Conservation (phyloP, 92 coral and sea anemone species). For the Palythoa heliodiscus region DNA sequence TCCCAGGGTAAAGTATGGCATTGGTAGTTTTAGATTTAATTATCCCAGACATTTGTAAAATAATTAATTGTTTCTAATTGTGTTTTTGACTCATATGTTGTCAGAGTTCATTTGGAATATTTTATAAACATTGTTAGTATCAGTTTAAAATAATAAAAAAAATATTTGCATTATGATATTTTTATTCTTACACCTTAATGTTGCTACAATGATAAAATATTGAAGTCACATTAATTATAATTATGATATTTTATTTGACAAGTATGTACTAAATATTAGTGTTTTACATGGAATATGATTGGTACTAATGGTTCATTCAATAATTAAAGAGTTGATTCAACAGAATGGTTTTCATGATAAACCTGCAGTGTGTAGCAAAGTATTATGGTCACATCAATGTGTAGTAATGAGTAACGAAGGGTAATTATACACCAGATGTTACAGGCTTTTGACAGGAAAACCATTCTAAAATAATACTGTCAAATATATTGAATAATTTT, state of each 20-base stretch:
- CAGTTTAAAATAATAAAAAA: slow-evolving; percentile 5
- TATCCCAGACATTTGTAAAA: slow-evolving; percentile 3
- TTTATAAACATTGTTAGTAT: not conserved
- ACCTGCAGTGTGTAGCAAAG: too few species aligned
- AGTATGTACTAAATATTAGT: not conserved
- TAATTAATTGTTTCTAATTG: not conserved
- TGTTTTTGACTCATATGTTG: slow-evolving; percentile 9
- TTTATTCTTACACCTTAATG: slow-evolving; percentile 20
- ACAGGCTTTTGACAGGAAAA: slow-evolving; percentile 6
- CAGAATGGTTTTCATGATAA: too few species aligned
- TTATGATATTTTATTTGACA: slow-evolving; percentile 17
- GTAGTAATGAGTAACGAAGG: not conserved
- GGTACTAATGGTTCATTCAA: too few species aligned
- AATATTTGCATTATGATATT: slow-evolving; percentile 4
- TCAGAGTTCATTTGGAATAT: not conserved
- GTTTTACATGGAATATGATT: not conserved
- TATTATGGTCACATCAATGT: not conserved
- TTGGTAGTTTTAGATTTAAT: not conserved
- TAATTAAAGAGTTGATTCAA: too few species aligned
- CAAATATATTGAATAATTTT: not conserved
- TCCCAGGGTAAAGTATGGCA: slow-evolving; percentile 11
- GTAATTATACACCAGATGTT: not conserved
- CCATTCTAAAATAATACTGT: not conserved
- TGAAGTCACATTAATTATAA: slow-evolving; percentile 13
- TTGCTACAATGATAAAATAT: slow-evolving; percentile 24